These are phyloP conservation scores for Nesogale talazaci DNA, from an alignment of 2,113 vertebrate species.

Conservation along the genomic window DNA sequence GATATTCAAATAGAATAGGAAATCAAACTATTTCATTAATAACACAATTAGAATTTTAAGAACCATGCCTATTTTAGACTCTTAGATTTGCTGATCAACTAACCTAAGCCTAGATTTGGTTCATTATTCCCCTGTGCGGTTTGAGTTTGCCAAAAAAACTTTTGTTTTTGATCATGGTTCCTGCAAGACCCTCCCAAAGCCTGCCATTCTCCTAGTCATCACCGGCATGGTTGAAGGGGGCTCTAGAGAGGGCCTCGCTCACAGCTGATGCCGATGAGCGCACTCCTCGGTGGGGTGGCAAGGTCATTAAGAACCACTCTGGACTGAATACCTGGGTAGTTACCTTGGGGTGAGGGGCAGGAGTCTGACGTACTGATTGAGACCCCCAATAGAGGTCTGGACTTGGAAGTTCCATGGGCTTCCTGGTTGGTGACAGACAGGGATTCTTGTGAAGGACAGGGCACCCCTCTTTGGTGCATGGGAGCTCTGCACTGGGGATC, in stretches of 20 bases:
- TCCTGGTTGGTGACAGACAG: not conserved
- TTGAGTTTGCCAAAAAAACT: not conserved
- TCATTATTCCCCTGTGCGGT: not conserved
- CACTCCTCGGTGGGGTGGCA: not conserved
- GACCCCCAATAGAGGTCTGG: not conserved
- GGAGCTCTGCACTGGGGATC: not conserved
- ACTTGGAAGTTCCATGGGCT: not conserved
- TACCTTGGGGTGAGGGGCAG: not conserved
- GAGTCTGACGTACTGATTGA: not conserved
- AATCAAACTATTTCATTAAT: slow-evolving; percentile 37
- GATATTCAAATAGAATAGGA: slow-evolving; percentile 50
- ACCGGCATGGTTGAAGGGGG: not conserved
- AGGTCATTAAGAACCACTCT: not conserved
- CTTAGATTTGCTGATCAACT: slow-evolving; percentile 28
- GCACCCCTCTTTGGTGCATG: not conserved
- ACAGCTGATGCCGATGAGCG: not conserved
- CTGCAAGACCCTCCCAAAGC: not conserved
- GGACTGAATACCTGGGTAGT: not conserved
- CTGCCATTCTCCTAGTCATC: not conserved
- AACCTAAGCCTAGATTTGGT: not conserved
- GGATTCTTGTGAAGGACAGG: not conserved
- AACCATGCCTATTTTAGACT: not conserved
- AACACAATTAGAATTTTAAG: slow-evolving; percentile 29
- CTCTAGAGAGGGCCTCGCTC: not conserved
- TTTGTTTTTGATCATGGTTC: not conserved